Conservation (phyloP, 2,113 vertebrate genomes). For the Xerus inauris region DNA sequence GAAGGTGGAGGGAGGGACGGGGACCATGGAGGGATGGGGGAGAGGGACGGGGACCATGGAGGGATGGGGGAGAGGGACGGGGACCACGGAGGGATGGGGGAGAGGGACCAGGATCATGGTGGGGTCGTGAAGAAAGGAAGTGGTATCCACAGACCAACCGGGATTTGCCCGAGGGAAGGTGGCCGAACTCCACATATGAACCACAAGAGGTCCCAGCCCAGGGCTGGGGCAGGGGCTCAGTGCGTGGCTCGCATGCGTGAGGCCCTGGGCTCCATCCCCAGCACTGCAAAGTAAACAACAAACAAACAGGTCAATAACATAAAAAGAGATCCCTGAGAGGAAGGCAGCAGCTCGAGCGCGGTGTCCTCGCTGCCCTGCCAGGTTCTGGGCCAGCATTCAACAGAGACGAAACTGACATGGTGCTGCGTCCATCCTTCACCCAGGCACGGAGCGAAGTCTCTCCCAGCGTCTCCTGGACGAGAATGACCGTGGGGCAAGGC, state of each 20-base stretch:
- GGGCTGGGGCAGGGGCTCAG: too few species aligned
- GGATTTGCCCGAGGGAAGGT: not conserved
- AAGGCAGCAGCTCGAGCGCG: not conserved
- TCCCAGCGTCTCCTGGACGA: not conserved
- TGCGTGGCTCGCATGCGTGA: too few species aligned
- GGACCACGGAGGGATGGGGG: too few species aligned
- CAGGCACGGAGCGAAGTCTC: not conserved
- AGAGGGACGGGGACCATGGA: not conserved
- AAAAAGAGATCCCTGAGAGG: not conserved
- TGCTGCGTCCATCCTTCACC: too few species aligned
- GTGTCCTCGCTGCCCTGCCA: not conserved
- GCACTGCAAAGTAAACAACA: too few species aligned
- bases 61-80: too few species aligned
- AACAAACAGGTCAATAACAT: too few species aligned
- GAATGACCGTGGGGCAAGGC: not conserved
- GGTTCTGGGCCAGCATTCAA: not conserved
- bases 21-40: fast-evolving
- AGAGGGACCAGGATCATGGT: too few species aligned
- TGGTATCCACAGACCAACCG: not conserved
- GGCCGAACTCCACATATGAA: not conserved
- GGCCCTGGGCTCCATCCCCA: too few species aligned
- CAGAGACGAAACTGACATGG: too few species aligned
- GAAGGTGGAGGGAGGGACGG: not conserved
- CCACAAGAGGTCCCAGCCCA: not conserved
- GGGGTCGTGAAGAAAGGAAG: too few species aligned